Evolutionary conservation across 2,888 invertebrate genomes (phyloP), one percentile per base, ranked within the genome.

Genomic region (Perithous albicinctus): DNA sequence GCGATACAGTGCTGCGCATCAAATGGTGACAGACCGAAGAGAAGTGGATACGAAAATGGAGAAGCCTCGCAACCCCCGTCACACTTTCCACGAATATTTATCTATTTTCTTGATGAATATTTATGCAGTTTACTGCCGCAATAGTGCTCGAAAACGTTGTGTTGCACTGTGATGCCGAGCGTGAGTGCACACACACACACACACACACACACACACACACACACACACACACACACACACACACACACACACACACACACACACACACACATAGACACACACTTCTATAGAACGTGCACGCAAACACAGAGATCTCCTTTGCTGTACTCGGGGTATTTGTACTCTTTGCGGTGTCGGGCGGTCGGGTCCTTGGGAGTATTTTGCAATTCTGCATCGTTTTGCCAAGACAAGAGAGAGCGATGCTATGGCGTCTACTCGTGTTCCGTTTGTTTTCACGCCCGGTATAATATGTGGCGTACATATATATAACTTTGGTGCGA

Each of bases 71-170:
- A n/a, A 15, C 56, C 41, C 61, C 41, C 26, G 51, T 41, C 43
- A 56, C 48, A 63, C 41, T 66, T 78, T 70, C 76, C 38, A 61
- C 66, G 79, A 87, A 86, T 86, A 86, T 87, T 87, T 88, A 85
- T 87, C 84, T 81, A 63, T 80, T 78, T 78, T 69, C 75, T 61
- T 76, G 78, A 89, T 88, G 89, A 89, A 89, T 89, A 89, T 89
- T 89, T 88, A 89, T 88, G 77, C 26, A 29, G 74, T 78, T 82
- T 83, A 80, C 75, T 64, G 56, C 29, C 1, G 38, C 56, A 23
- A 15, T 2, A 23, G 32, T 32, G 76, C 54, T 32, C n/a, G 70
- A 20, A 48, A 59, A 32, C 38, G 54, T 48, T 61, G 51, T 18
- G 51, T 18, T 46, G 56, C 46, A 5, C 70, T 10, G 23, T 29